Percentiles rank a stretch among this genome's conserved stretches.
phyloP scores from a whole-genome alignment of 2,797 vertebrate genomes.

The Agapornis canus region DNA sequence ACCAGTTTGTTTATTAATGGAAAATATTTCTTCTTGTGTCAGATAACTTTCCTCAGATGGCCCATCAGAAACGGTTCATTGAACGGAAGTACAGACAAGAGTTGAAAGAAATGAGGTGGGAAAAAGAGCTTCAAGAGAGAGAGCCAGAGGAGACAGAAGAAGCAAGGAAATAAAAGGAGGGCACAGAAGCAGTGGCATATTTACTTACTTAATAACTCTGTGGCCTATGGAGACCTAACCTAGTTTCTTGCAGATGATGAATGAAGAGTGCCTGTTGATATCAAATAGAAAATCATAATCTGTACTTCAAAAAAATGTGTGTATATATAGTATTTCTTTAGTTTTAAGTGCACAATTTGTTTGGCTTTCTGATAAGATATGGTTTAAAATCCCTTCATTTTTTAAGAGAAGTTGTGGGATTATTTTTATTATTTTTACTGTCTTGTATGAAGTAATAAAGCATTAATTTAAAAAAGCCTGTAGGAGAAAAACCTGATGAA shows the following conservation, averaged over 20 bases:
- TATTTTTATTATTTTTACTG: conserved; percentile 58
- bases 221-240: conserved; percentile 64
- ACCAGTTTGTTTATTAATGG: conserved; percentile 69
- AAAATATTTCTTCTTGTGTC: conserved; percentile 76
- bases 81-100: conserved; percentile 98
- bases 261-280: conserved; percentile 61
- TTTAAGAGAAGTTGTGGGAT: conserved; percentile 32
- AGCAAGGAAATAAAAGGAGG: conserved; percentile 83
- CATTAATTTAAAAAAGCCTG: conserved; percentile 32
- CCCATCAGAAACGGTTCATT: conserved; percentile 99
- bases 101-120: conserved; percentile 98
- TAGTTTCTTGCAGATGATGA: conserved; percentile 67
- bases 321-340: neutral
- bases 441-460: conserved; percentile 62
- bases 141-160: conserved; percentile 88
- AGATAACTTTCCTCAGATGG: conserved; percentile 99
- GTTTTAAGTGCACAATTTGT: conserved; percentile 27
- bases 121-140: conserved; percentile 93
- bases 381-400: conserved; percentile 15
- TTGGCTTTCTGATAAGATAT: conserved; percentile 27
- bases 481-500: neutral
- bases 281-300: conserved; percentile 50
- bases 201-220: conserved; percentile 69
- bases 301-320: neutral
- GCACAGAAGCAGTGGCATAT: conserved; percentile 31